Percentiles rank a stretch among this genome's conserved stretches.
Evolutionary conservation across 2,888 invertebrate genomes (phyloP).

Genomic region (Aporophyla lueneburgensis): DNA sequence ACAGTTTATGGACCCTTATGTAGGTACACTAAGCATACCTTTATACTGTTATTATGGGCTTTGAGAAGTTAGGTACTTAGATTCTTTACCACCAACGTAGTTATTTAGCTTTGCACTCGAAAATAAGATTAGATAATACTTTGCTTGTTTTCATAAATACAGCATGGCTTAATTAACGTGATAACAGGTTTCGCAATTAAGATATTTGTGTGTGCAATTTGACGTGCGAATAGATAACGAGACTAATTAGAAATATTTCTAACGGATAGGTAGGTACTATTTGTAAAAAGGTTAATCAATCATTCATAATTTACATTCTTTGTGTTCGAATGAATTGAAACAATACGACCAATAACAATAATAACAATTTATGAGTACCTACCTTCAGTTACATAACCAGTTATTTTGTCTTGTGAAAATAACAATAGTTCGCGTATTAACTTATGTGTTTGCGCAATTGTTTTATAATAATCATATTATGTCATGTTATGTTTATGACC

Average conservation of each 20-base stretch:
- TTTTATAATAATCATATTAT: background rate
- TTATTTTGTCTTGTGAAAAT: slow-evolving; percentile 15
- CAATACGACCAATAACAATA: slow-evolving; percentile 1
- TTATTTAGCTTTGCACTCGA: slow-evolving; percentile 28
- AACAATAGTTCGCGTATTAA: slow-evolving; percentile 12
- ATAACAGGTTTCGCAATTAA: slow-evolving; percentile 40
- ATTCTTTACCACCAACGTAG: slow-evolving; percentile 45
- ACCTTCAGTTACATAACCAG: background rate
- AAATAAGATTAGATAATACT: slow-evolving; percentile 41
- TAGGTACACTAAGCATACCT: background rate
- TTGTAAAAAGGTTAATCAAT: background rate
- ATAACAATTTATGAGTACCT: slow-evolving; percentile 11
- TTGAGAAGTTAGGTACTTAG: background rate
- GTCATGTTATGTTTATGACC: slow-evolving; percentile 35
- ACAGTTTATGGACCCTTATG: background rate
- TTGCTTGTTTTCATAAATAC: slow-evolving; percentile 39
- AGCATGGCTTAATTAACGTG: slow-evolving; percentile 30
- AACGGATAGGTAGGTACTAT: background rate
- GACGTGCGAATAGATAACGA: slow-evolving; percentile 24
- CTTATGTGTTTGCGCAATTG: slow-evolving; percentile 10
- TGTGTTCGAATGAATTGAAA: background rate
- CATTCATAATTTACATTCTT: slow-evolving; percentile 1
- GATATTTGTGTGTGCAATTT: slow-evolving; percentile 24
- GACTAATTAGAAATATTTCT: slow-evolving; percentile 6
- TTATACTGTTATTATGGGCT: background rate